Conservation (phyloP, 1,140 invertebrate genomes). For the Drosophila simulans region DNA sequence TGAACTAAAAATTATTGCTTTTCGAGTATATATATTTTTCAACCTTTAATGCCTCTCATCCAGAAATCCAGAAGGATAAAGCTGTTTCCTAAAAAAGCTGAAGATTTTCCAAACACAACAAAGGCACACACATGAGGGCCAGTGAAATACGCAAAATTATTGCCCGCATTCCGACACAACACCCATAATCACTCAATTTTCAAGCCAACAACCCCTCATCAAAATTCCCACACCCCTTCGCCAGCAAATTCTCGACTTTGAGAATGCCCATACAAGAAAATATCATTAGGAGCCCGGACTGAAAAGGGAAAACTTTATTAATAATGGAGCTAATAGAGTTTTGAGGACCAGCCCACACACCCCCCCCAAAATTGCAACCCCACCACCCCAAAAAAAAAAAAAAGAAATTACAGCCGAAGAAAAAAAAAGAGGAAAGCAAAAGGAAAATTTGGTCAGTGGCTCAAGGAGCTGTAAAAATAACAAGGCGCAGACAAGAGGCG, state of each 20-base stretch:
- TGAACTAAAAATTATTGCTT: too few species aligned
- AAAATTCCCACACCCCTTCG: background rate
- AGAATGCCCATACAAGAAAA: slow-evolving; percentile 42
- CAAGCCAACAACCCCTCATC: slow-evolving; percentile 20
- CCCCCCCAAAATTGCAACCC: background rate
- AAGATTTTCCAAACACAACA: background rate
- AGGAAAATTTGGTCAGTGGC: slow-evolving; percentile 46
- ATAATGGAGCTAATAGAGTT: slow-evolving; percentile 54
- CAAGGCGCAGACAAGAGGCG: slow-evolving; percentile 76
- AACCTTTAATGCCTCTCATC: too few species aligned
- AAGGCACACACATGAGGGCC: slow-evolving; percentile 3
- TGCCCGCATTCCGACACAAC: slow-evolving; percentile 34
- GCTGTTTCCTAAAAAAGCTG: background rate
- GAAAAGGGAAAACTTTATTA: slow-evolving; percentile 51
- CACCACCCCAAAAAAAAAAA: slow-evolving; percentile 10
- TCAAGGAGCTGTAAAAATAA: slow-evolving; percentile 70
- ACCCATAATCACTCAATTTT: slow-evolving; percentile 51
- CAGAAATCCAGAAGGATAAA: background rate
- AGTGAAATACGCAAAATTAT: slow-evolving; percentile 5
- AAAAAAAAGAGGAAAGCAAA: slow-evolving; percentile 9
- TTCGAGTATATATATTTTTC: too few species aligned
- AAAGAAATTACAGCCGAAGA: slow-evolving; percentile 26
- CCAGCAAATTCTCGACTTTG: slow-evolving; percentile 10
- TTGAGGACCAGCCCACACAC: slow-evolving; percentile 27
- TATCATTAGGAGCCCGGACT: slow-evolving; percentile 28